Percentiles rank a stretch among this genome's conserved stretches.
These are phyloP conservation scores for Danionella dracula DNA, from an alignment of 2,797 vertebrate genomes.

Conservation along the genomic window DNA sequence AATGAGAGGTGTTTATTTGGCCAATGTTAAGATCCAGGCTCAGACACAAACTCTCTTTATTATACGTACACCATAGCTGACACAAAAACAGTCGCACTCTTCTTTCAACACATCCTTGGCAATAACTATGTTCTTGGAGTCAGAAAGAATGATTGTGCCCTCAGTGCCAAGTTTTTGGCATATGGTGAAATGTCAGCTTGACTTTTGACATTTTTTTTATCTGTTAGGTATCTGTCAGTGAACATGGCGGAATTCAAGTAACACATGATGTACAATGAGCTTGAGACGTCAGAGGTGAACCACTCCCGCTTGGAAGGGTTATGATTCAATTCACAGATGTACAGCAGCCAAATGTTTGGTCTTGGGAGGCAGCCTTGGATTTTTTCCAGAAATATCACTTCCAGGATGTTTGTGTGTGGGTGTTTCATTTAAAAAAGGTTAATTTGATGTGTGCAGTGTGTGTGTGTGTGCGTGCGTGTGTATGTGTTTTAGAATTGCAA, in stretches of 20 bases:
- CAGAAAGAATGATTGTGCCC: background rate
- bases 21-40: constrained; percentile 40
- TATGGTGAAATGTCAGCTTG: background rate
- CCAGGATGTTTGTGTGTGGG: no score
- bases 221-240: background rate
- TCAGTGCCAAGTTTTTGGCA: background rate
- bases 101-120: no score
- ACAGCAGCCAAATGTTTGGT: background rate
- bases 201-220: background rate
- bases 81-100: no score
- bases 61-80: constrained; percentile 30
- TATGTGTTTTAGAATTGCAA: no score
- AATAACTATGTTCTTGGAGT: no score
- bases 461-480: no score
- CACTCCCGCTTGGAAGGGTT: background rate
- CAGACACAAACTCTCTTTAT: constrained; percentile 38
- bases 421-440: no score
- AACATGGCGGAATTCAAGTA: background rate
- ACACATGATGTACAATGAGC: background rate
- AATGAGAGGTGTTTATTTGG: constrained; percentile 46
- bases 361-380: background rate
- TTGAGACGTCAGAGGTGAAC: background rate
- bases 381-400: no score
- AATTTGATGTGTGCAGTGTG: no score
- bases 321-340: background rate